Conservation (phyloP, 2,888 invertebrate species). For the Halictus ligatus region DNA sequence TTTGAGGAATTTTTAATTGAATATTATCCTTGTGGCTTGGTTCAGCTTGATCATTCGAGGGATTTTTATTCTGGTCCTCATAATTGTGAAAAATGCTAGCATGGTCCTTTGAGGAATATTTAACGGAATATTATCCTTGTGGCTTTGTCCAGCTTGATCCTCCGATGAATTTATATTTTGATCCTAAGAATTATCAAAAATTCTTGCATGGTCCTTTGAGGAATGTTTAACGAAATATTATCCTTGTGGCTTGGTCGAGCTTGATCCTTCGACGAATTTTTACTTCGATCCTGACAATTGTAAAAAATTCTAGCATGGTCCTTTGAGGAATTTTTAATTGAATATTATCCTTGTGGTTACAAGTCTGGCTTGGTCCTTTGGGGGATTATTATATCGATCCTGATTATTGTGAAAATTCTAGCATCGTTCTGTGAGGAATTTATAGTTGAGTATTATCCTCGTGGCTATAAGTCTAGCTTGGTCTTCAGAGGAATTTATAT, state of each 20-base stretch:
- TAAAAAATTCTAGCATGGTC: not conserved
- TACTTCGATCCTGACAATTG: not conserved
- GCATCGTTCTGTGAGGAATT: no score
- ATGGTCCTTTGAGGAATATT: not conserved
- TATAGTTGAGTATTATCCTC: no score
- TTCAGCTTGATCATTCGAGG: not conserved
- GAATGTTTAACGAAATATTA: no score
- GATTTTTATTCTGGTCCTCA: not conserved
- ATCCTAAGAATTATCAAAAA: not conserved
- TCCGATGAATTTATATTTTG: not conserved
- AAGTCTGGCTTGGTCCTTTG: no score
- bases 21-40: no score
- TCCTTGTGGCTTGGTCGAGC: not conserved
- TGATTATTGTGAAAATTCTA: no score
- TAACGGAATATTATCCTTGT: no score
- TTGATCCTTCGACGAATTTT: not conserved
- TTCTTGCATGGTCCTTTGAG: not conserved
- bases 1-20: no score
- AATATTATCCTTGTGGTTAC: no score
- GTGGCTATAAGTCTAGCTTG: no score
- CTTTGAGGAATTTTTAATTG: not conserved
- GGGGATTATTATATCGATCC: no score
- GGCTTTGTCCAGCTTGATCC: not conserved
- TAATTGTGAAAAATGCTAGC: not conserved
- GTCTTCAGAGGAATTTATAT: not conserved